Percentiles rank a stretch among this genome's conserved stretches.
Conservation (phyloP, 2,888 invertebrate genomes). For the Drosophila hamatofila region DNA sequence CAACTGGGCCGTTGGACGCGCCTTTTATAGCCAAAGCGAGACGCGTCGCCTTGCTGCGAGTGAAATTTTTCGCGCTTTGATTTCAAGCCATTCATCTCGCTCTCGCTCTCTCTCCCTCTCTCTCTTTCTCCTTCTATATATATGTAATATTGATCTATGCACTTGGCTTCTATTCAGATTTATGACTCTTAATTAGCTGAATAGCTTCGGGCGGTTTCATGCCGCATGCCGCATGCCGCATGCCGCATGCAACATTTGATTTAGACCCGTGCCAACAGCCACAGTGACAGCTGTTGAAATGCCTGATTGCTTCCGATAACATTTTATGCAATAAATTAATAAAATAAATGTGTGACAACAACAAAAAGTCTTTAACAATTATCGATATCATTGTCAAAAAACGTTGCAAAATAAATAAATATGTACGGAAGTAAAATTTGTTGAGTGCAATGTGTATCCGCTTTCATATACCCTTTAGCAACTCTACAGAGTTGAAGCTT, state of each 20-base stretch:
- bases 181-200: slow-evolving; percentile 70
- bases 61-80: slow-evolving; percentile 53
- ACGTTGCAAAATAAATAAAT: background rate
- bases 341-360: slow-evolving; percentile 25
- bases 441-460: background rate
- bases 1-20: slow-evolving; percentile 52
- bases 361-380: slow-evolving; percentile 16
- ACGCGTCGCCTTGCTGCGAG: slow-evolving; percentile 13
- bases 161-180: slow-evolving; percentile 43
- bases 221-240: slow-evolving; percentile 50
- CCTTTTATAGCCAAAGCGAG: slow-evolving; percentile 48
- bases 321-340: slow-evolving; percentile 20
- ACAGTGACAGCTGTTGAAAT: slow-evolving; percentile 10
- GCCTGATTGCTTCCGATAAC: slow-evolving; percentile 14
- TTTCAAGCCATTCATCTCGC: slow-evolving; percentile 26
- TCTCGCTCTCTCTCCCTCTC: background rate
- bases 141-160: slow-evolving; percentile 28
- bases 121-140: background rate
- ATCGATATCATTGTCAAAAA: slow-evolving; percentile 33
- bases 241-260: slow-evolving; percentile 59
- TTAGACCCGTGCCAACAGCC: slow-evolving; percentile 33
- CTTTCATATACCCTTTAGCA: slow-evolving; percentile 1
- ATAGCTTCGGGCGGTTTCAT: slow-evolving; percentile 56
- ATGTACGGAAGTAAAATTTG: background rate
- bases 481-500: background rate